phyloP scores from a whole-genome alignment of 2,113 vertebrate genomes.

The Mixornis gularis region DNA sequence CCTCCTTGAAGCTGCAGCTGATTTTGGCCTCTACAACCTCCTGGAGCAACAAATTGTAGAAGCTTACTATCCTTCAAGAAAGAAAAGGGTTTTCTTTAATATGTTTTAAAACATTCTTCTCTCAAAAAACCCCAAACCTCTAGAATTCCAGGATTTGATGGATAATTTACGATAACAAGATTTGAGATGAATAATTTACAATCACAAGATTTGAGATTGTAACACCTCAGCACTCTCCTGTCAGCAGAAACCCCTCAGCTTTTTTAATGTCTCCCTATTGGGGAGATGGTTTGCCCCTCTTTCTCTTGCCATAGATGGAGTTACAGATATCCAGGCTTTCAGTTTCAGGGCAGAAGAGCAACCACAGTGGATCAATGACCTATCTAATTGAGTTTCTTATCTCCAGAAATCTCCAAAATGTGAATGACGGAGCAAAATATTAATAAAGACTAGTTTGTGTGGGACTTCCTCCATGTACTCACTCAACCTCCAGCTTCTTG shows the following conservation, averaged over 20 bases:
- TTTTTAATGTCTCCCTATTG: too few species aligned
- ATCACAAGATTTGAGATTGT: too few species aligned
- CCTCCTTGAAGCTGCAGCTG: neutral
- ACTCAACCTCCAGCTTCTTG: neutral
- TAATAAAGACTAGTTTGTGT: neutral
- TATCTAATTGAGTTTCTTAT: neutral
- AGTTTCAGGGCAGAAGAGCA: neutral
- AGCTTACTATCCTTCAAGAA: neutral
- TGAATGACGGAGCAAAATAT: neutral
- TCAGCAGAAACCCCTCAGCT: too few species aligned
- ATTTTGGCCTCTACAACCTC: neutral
- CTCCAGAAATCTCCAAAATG: neutral
- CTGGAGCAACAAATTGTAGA: neutral
- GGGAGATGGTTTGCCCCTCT: too few species aligned
- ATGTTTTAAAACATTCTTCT: neutral
- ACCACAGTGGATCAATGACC: neutral
- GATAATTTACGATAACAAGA: neutral
- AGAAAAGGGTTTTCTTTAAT: neutral
- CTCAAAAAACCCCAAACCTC: neutral
- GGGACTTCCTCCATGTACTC: neutral
- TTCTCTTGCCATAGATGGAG: neutral
- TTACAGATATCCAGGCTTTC: neutral
- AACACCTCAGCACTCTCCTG: too few species aligned
- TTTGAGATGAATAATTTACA: neutral
- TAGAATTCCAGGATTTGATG: neutral